Base-by-base conservation (phyloP, 2,888 invertebrate species). In the Coleophora flavipennella region DNA sequence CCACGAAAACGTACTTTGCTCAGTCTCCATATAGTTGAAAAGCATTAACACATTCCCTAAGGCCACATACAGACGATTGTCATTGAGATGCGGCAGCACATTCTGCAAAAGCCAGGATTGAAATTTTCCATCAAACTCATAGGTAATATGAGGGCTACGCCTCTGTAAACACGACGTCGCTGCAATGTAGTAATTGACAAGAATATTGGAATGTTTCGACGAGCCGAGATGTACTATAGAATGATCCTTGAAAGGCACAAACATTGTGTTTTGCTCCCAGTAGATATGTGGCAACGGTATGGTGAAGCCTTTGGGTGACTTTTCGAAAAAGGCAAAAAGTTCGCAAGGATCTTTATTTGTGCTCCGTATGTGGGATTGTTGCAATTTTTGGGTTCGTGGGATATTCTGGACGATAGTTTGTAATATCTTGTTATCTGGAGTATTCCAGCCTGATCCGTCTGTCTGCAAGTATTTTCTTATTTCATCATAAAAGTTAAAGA, bases 241-340 rank as follows among this genome's bases (percentile, higher is more conserved):
- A 10, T 58, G 43, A 33, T 69, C 67, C 51, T 80, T 87, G 37
- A 90, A 79, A 0, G 91, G 91, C 13, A 91, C 52, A 36, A 90
- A 90, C 54, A 91, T 86, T n/a, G 86, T 77, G 27, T 73, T 59
- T 2, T 58, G 53, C 33, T 81, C 73, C 66, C 89, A 87, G 51
- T 88, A 87, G 29, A 91, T 79, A 45, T 83, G 83, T 0, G 91
- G 91, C 31, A 89, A 61, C 0, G 89, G 88, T 33, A 89, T 65
- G 13, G 57, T 49, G 10, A 72, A 44, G 8, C 68, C 71, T 8
- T 43, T 38, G 1, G 52, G 42, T 8, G 61, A 61, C 37, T 66
- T 74, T 49, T 75, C 69, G 29, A 68, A 71, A 41, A 64, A 77
- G 0, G 69, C 62, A 32, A 83, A 46, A 38, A 56, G 40, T 1